phyloP scores from a whole-genome alignment of 2,888 invertebrate genomes.

The Beris chalybata region DNA sequence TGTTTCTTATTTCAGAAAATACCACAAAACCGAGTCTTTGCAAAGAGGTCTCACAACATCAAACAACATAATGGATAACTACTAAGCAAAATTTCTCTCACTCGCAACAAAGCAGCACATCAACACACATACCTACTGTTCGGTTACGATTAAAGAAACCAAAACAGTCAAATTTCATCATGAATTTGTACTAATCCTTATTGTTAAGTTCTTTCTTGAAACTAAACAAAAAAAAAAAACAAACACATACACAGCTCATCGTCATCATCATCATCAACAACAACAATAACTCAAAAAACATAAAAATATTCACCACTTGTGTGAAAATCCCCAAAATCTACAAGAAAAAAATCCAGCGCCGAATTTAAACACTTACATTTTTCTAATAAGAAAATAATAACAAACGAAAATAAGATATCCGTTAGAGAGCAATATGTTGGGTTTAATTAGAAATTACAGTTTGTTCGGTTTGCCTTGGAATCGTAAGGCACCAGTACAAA shows the following conservation, averaged over 20 bases:
- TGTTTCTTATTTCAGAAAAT: slow-evolving; percentile 8
- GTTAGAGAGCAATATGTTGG: slow-evolving; percentile 30
- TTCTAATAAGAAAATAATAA: too few relatives aligned
- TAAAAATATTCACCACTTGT: too few relatives aligned
- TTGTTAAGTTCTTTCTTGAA: slow-evolving; percentile 18
- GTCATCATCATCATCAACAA: not conserved
- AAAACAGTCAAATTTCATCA: slow-evolving; percentile 6
- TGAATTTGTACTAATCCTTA: slow-evolving; percentile 24
- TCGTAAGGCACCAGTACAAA: slow-evolving; percentile 44
- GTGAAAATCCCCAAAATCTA: too few relatives aligned
- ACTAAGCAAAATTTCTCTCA: slow-evolving; percentile 6
- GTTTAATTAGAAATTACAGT: slow-evolving; percentile 19
- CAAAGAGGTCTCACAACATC: slow-evolving; percentile 18
- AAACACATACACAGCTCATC: not conserved
- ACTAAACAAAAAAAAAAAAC: slow-evolving; percentile 18
- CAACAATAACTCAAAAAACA: too few relatives aligned
- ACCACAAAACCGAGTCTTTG: slow-evolving; percentile 16
- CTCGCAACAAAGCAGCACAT: slow-evolving; percentile 11
- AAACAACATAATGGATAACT: slow-evolving; percentile 25
- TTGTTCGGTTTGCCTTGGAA: slow-evolving; percentile 34
- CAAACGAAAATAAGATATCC: not conserved
- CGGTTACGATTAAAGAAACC: slow-evolving; percentile 15
- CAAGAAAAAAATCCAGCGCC: too few relatives aligned
- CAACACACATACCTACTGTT: slow-evolving; percentile 9
- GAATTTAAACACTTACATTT: too few relatives aligned